Percentiles rank a stretch among this genome's conserved stretches.
Evolutionary conservation across 2,888 invertebrate species (phyloP).

Genomic region (Ichneumoninae sp.): DNA sequence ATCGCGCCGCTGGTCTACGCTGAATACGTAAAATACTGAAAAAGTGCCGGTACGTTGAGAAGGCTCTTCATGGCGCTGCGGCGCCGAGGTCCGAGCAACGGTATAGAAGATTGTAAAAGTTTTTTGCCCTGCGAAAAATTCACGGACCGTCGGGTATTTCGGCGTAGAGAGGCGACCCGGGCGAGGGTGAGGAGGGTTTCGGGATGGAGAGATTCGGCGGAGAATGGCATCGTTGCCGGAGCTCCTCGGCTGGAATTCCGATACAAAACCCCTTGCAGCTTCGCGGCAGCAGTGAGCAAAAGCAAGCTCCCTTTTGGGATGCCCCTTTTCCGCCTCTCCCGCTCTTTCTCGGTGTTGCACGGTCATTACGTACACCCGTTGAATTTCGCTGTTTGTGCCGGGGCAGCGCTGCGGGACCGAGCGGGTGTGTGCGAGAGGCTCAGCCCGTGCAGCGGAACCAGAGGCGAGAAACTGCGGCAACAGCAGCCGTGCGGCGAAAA

Average conservation of each 20-base stretch:
- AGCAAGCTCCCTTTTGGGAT: conserved; percentile 24
- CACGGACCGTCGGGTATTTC: conserved; percentile 43
- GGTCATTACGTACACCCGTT: conserved; percentile 53
- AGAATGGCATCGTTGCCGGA: conserved; percentile 57
- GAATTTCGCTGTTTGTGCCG: conserved; percentile 46
- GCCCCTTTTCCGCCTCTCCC: conserved; percentile 9
- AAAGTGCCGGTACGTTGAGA: conserved; percentile 30
- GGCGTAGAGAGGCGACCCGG: not conserved
- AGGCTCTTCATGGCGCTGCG: conserved; percentile 5
- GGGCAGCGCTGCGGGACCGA: not conserved
- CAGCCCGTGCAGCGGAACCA: not conserved
- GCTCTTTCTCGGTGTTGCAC: conserved; percentile 9
- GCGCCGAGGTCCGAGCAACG: conserved; percentile 22
- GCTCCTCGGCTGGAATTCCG: conserved; percentile 47
- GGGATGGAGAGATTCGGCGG: conserved; percentile 28
- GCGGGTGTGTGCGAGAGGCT: conserved; percentile 1
- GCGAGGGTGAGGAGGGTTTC: not conserved
- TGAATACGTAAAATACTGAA: conserved; percentile 43
- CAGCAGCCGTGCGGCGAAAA: conserved; percentile 42
- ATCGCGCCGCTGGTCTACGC: not conserved
- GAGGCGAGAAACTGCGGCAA: conserved; percentile 33
- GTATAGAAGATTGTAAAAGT: conserved; percentile 27
- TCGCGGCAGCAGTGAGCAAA: conserved; percentile 22
- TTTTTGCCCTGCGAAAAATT: conserved; percentile 48
- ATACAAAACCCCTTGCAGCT: conserved; percentile 44